phyloP scores from a whole-genome alignment of 2,797 vertebrate genomes.

The Urocyon cinereoargenteus region DNA sequence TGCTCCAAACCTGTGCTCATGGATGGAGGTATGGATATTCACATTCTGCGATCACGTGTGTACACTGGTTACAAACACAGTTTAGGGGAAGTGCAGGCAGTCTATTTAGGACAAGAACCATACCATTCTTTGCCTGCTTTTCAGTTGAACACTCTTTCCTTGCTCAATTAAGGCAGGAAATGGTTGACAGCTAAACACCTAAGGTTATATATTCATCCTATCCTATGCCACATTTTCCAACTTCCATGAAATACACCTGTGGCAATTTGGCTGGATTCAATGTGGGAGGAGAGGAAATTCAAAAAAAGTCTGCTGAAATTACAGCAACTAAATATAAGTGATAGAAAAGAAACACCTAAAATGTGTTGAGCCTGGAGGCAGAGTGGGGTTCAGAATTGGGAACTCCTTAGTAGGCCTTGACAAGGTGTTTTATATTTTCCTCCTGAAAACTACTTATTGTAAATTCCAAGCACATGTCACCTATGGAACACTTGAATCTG shows the following conservation, averaged over 20 bases:
- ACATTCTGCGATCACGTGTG: neutral
- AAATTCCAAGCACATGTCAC: constrained; percentile 36
- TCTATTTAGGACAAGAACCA: neutral
- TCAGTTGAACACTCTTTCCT: constrained; percentile 1
- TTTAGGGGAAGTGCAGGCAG: neutral
- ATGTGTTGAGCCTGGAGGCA: neutral
- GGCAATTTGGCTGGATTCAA: neutral
- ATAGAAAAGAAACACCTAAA: neutral
- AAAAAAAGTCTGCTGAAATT: constrained; percentile 52
- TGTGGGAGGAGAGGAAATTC: constrained; percentile 59
- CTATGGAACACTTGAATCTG: neutral
- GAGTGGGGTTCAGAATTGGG: neutral
- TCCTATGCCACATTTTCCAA: neutral
- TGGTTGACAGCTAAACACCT: neutral
- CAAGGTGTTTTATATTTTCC: neutral
- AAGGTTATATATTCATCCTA: neutral
- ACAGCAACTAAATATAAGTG: constrained; percentile 62
- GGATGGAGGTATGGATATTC: too few species aligned
- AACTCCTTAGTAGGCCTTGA: neutral
- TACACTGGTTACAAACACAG: neutral
- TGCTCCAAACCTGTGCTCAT: neutral
- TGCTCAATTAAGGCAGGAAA: neutral
- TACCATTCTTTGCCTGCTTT: neutral
- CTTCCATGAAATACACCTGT: constrained; percentile 7
- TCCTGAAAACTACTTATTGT: neutral